Percentiles rank a stretch among this genome's conserved stretches.
Conservation (phyloP, 2,888 invertebrate species). For the Anoplius nigerrimus region DNA sequence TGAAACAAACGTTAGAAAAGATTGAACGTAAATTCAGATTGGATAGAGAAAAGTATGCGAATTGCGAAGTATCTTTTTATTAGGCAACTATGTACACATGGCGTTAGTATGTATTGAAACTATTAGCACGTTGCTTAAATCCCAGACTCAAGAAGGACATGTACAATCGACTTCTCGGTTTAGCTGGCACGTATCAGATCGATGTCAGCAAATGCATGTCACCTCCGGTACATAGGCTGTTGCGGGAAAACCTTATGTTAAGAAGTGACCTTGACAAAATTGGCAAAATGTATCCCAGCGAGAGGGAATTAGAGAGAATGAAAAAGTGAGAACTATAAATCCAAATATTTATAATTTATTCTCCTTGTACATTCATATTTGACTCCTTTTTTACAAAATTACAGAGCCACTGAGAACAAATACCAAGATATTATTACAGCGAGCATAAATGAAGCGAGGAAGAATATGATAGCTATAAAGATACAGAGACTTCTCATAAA, state of each 20-base stretch:
- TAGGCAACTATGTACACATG: neutral
- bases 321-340: conserved; percentile 40
- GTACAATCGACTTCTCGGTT: conserved; percentile 54
- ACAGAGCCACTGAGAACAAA: neutral
- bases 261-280: conserved; percentile 54
- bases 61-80: neutral
- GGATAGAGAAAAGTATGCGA: conserved; percentile 62
- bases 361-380: conserved; percentile 4
- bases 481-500: conserved; percentile 49
- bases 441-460: conserved; percentile 3
- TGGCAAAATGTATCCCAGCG: too few species aligned
- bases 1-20: conserved; percentile 43
- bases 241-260: conserved; percentile 65
- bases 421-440: neutral
- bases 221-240: conserved; percentile 56
- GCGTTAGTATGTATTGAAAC: neutral
- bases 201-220: conserved; percentile 52
- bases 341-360: neutral
- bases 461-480: conserved; percentile 41
- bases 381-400: neutral
- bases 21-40: conserved; percentile 59
- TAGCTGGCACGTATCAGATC: conserved; percentile 57
- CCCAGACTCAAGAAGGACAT: conserved; percentile 64
- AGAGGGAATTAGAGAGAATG: conserved; percentile 10
- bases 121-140: neutral